phyloP scores from a whole-genome alignment of 2,113 vertebrate genomes.

The Erpornis zantholeuca region DNA sequence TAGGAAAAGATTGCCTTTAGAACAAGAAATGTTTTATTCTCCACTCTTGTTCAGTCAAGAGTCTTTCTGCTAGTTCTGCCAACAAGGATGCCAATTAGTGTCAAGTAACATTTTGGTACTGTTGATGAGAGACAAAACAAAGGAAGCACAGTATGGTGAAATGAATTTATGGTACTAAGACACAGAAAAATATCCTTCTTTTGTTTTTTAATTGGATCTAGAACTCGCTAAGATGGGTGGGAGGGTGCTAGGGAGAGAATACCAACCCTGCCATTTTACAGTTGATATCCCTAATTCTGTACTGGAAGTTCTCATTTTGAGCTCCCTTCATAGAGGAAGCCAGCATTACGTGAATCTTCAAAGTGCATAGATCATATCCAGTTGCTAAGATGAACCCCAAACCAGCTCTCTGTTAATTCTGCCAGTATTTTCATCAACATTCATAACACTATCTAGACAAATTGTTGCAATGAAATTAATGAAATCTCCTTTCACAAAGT shows the following conservation, averaged over 20 bases:
- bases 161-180: not conserved
- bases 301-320: not conserved
- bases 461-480: not conserved
- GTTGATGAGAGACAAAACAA: not conserved
- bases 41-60: not conserved
- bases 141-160: not conserved
- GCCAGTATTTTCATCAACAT: not conserved
- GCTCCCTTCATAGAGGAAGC: not conserved
- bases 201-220: not conserved
- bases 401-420: not conserved
- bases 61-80: not conserved
- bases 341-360: not conserved
- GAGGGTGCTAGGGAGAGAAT: not conserved
- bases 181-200: not conserved
- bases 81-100: constrained; percentile 19
- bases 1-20: not conserved
- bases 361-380: not conserved
- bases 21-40: constrained; percentile 5
- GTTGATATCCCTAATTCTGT: not conserved
- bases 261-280: not conserved
- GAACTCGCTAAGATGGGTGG: not conserved
- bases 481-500: not conserved
- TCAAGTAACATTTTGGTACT: constrained; percentile 17
- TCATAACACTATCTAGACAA: not conserved
- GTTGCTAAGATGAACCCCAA: not conserved